Conservation (phyloP, 2,113 vertebrate genomes). For the Crotalus horridus region DNA sequence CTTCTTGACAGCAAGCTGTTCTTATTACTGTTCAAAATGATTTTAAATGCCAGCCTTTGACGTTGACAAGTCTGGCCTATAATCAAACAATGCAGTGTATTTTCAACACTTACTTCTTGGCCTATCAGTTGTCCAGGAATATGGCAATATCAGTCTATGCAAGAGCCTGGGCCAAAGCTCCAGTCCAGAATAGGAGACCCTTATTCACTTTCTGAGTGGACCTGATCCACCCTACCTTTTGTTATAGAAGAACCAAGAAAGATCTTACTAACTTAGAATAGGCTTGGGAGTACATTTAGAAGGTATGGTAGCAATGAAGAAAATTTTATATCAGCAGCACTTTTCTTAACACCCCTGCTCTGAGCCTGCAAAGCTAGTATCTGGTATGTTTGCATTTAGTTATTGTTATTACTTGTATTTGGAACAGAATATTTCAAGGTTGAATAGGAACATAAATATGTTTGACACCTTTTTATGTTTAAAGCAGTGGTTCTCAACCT, state of each 20-base stretch:
- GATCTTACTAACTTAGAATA: slow-evolving; percentile 26
- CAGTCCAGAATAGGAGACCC: slow-evolving; percentile 6
- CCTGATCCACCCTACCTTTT: background rate
- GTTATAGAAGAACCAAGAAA: slow-evolving; percentile 28
- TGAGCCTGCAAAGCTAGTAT: slow-evolving; percentile 46
- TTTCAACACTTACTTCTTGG: slow-evolving; percentile 16
- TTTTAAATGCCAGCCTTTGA: slow-evolving; percentile 45
- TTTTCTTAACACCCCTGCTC: slow-evolving; percentile 43
- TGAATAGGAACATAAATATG: slow-evolving; percentile 36
- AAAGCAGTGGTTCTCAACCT: no score
- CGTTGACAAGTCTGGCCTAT: slow-evolving; percentile 22
- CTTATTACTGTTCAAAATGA: slow-evolving; percentile 39
- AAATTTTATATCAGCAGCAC: slow-evolving; percentile 10
- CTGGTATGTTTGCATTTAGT: slow-evolving; percentile 15
- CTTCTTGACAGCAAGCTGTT: slow-evolving; percentile 49
- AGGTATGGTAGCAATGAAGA: slow-evolving; percentile 34
- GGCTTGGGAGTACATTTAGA: slow-evolving; percentile 33
- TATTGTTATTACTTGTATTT: slow-evolving; percentile 62
- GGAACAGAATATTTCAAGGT: slow-evolving; percentile 31
- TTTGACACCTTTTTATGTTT: slow-evolving; percentile 35
- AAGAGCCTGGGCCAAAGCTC: background rate
- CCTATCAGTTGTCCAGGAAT: slow-evolving; percentile 26
- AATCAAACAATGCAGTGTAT: background rate
- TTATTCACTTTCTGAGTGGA: background rate
- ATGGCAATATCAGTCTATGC: background rate